Base-by-base conservation (phyloP, 1,140 invertebrate genomes). In the Mactra quadrangularis region DNA sequence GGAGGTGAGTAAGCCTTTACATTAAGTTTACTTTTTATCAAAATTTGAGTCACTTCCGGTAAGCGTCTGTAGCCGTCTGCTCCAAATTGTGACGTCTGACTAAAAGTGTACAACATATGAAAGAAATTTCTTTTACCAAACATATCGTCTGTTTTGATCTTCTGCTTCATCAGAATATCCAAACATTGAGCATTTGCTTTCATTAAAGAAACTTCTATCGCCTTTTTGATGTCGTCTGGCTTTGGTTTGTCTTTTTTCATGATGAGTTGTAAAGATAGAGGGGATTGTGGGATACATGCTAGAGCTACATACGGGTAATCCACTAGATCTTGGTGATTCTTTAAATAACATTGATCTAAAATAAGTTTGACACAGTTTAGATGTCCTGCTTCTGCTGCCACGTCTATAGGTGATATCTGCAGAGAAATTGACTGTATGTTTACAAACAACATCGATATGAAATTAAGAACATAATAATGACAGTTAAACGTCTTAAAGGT, bases 101-200 rank as follows among this genome's bases (percentile, higher is more conserved):
- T 87, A 68, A 78, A 87, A 3, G 85, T 87, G 76, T 84, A 90
- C 66, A 90, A 77, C 41, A 87, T 77, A 75, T 90, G 89, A 60
- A 71, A 89, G 19, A 87, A 82, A 81, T 89, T 90, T 62, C 82
- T 87, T 15, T 83, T 81, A 31, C 87, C 86, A 84, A 89, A 89
- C 59, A 90, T 66, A 4, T 64, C 78, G 50, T 82, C 72, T 22
- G 84, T 85, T 33, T 88, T 82, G 0, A 87, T 38, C 13, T 70
- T 79, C 41, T 78, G 81, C 31, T 57, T 52, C n/a, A 90, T 72
- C 13, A 90, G 79, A 47, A 87, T 45, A 50, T 90, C 89, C 0
- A 90, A 81, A 52, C 88, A 89, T 25, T 86, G 55, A 0, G 88
- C 76, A 22, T 59, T 78, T 0, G 87, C 87, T 3, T 75, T 59